Percentiles rank a stretch among this genome's conserved stretches.
phyloP scores from a whole-genome alignment of 2,888 invertebrate genomes.

The Eilema griseolum region DNA sequence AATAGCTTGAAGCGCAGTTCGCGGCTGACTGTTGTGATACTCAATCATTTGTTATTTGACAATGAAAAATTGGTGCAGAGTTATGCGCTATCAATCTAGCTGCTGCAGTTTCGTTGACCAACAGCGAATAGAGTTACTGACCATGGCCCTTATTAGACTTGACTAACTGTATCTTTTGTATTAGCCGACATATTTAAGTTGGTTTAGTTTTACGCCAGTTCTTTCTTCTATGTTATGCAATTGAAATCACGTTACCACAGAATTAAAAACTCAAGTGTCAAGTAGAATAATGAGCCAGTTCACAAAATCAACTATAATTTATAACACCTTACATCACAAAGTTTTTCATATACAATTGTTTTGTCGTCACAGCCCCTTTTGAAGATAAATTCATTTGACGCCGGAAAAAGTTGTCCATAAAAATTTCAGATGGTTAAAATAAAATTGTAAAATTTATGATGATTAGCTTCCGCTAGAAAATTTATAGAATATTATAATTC shows the following conservation, averaged over 20 bases:
- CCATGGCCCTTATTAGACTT: neutral
- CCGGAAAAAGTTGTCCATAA: neutral
- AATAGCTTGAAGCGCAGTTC: constrained; percentile 24
- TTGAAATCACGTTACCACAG: too few relatives aligned
- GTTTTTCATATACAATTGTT: constrained; percentile 15
- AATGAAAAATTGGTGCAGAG: constrained; percentile 44
- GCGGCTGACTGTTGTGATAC: constrained; percentile 25
- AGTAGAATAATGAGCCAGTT: constrained; percentile 9
- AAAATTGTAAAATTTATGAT: neutral
- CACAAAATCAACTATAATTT: constrained; percentile 37
- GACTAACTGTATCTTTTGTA: too few relatives aligned
- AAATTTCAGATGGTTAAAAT: neutral
- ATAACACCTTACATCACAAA: constrained; percentile 25
- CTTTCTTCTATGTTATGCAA: too few relatives aligned
- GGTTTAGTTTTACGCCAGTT: too few relatives aligned
- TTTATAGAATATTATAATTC: neutral
- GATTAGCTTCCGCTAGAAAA: neutral
- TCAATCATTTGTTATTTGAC: constrained; percentile 43
- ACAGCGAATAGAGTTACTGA: constrained; percentile 32
- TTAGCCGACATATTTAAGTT: too few relatives aligned
- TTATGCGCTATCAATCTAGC: constrained; percentile 24
- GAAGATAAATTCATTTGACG: neutral
- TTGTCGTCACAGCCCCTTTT: constrained; percentile 17
- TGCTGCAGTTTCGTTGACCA: constrained; percentile 21
- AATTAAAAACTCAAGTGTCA: too few relatives aligned